These are phyloP conservation scores for Tiliacea citrago DNA, from an alignment of 2,888 invertebrate genomes.

Conservation along the genomic window DNA sequence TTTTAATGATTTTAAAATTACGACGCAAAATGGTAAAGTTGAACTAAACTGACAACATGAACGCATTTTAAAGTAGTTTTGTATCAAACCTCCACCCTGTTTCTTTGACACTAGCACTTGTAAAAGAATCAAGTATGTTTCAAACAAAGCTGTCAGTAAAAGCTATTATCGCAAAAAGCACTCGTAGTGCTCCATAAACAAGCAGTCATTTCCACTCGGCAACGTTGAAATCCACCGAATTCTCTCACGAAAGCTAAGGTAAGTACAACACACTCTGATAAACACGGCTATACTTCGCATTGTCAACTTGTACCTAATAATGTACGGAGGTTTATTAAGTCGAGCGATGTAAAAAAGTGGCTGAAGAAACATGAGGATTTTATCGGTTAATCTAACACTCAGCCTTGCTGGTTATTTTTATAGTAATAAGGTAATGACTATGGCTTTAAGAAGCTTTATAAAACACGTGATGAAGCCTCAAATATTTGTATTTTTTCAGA, in stretches of 20 bases:
- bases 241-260: constrained; percentile 59
- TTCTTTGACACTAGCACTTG: constrained; percentile 1
- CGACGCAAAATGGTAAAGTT: background rate
- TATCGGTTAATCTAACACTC: constrained; percentile 48
- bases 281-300: constrained; percentile 31
- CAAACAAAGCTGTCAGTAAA: constrained; percentile 50
- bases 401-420: constrained; percentile 52
- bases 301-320: constrained; percentile 49
- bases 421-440: constrained; percentile 21
- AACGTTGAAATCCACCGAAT: constrained; percentile 57
- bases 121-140: constrained; percentile 33
- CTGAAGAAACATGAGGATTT: constrained; percentile 48
- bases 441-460: constrained; percentile 12
- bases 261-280: constrained; percentile 43
- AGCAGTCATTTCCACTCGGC: constrained; percentile 58
- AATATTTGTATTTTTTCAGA: background rate
- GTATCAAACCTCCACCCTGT: background rate
- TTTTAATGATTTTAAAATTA: background rate
- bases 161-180: constrained; percentile 55
- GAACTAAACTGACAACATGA: background rate
- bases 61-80: background rate
- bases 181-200: constrained; percentile 50
- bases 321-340: constrained; percentile 45
- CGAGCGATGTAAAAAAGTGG: constrained; percentile 40
- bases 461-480: constrained; percentile 22